phyloP scores from a whole-genome alignment of 2,113 vertebrate genomes.

The Psittacula cyanocephala region DNA sequence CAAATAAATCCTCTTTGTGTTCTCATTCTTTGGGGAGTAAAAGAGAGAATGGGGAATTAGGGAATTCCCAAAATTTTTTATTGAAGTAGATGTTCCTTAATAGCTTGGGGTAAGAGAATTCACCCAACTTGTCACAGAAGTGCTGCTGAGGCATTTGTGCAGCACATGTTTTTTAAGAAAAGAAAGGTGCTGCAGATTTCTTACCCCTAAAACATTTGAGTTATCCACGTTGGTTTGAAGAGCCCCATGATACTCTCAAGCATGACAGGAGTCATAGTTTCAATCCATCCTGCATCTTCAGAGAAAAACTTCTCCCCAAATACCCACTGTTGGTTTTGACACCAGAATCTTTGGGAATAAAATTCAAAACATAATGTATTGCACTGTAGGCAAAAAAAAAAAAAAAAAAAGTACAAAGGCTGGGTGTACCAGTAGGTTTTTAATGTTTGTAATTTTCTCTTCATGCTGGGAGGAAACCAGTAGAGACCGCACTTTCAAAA shows the following conservation, averaged over 20 bases:
- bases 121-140: neutral
- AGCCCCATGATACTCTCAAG: neutral
- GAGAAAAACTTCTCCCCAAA: neutral
- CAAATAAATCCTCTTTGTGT: neutral
- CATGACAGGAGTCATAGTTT: neutral
- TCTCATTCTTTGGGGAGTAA: neutral
- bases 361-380: neutral
- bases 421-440: neutral
- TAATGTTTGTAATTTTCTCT: slow-evolving; percentile 15
- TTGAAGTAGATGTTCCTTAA: neutral
- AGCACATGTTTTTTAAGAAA: neutral
- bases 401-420: neutral
- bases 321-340: neutral
- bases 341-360: neutral
- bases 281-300: neutral
- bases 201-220: neutral
- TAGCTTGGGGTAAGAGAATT: neutral
- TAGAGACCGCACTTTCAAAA: slow-evolving; percentile 20
- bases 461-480: slow-evolving; percentile 20
- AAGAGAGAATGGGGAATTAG: neutral
- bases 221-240: neutral
- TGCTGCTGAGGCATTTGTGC: neutral
- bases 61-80: neutral
- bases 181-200: neutral
- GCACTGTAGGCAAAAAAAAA: neutral